Evolutionary conservation across 2,113 vertebrate genomes (phyloP).

Genomic region (Pterocles burchelli): DNA sequence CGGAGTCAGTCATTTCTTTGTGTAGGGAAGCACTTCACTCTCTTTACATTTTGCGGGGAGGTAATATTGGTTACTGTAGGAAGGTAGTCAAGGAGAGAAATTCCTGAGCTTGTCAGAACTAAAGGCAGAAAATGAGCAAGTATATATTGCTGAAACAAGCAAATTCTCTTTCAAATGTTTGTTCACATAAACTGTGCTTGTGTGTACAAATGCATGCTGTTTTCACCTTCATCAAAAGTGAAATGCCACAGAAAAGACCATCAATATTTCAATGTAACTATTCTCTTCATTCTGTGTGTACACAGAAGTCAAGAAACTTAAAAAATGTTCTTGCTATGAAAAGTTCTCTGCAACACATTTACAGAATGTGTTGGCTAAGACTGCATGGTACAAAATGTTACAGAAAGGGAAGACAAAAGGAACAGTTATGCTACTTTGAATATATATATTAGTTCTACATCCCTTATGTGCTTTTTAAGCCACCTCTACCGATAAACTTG

Average conservation of each 20-base stretch:
- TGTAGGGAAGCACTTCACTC: neutral
- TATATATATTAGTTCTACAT: neutral
- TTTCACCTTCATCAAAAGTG: neutral
- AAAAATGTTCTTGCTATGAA: accelerated
- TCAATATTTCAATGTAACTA: accelerated
- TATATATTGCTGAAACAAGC: neutral
- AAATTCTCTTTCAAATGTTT: neutral
- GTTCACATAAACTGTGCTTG: neutral
- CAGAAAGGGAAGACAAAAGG: neutral
- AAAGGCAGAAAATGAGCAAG: neutral
- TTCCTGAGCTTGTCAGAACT: neutral
- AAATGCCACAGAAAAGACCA: neutral
- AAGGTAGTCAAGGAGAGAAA: neutral
- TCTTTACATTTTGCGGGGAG: accelerated
- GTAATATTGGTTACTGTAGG: neutral
- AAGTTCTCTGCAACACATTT: neutral
- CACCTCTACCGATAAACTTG: neutral
- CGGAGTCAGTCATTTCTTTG: accelerated
- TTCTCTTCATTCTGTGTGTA: neutral
- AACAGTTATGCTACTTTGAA: neutral
- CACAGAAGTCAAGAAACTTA: neutral
- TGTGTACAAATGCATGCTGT: neutral
- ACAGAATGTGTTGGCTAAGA: neutral
- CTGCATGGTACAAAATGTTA: accelerated
- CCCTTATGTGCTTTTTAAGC: neutral